Percentiles rank a stretch among this genome's conserved stretches.
Conservation (phyloP, 2,113 vertebrate genomes). For the Vidua chalybeata region DNA sequence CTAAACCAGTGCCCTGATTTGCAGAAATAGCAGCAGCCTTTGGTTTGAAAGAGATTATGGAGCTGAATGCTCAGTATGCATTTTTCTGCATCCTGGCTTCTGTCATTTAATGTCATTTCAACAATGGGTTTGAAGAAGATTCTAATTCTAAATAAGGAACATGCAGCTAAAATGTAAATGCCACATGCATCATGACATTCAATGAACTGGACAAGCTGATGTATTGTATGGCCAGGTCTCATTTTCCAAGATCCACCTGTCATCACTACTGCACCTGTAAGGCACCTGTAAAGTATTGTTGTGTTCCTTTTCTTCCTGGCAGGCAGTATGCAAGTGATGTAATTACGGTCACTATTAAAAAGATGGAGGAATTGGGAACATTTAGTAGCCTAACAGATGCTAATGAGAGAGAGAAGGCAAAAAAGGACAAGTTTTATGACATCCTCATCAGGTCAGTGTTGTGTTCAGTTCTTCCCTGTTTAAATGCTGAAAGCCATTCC, state of each 20-base stretch:
- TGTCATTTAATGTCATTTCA: background rate
- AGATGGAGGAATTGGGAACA: constrained; percentile 69
- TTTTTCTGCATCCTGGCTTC: background rate
- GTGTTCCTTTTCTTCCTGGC: constrained; percentile 1
- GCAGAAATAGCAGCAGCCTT: background rate
- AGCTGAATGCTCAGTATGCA: background rate
- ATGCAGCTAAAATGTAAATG: background rate
- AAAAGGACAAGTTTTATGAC: constrained; percentile 67
- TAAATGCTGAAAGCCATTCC: background rate
- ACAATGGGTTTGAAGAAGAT: background rate
- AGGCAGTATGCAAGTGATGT: constrained; percentile 78
- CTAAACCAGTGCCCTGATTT: background rate
- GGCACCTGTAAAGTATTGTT: background rate
- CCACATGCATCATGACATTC: background rate
- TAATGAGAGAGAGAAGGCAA: constrained; percentile 71
- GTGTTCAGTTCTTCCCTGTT: background rate
- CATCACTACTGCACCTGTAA: background rate
- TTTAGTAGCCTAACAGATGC: constrained; percentile 71
- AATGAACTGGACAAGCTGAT: background rate
- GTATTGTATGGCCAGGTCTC: background rate
- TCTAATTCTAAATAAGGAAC: background rate
- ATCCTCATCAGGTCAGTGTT: constrained; percentile 76
- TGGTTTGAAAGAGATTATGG: background rate
- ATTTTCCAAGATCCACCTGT: background rate
- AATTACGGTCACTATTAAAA: constrained; percentile 62